These are phyloP conservation scores for Sicus ferrugineus DNA, from an alignment of 2,888 invertebrate species.

Conservation along the genomic window DNA sequence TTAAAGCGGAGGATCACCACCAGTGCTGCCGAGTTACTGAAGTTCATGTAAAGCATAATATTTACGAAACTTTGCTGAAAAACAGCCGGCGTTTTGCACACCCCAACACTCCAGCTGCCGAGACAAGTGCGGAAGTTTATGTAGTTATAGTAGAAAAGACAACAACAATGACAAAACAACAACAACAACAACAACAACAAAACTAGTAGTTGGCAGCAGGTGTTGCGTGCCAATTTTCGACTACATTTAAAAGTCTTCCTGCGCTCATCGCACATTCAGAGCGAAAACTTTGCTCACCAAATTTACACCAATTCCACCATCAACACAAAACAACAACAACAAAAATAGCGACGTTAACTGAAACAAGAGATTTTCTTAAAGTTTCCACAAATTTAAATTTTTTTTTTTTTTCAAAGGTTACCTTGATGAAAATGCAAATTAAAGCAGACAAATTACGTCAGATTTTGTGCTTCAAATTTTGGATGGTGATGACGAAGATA, in stretches of 20 bases:
- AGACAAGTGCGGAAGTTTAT: constrained; percentile 10
- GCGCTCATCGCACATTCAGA: not conserved
- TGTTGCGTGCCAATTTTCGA: constrained; percentile 22
- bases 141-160: not conserved
- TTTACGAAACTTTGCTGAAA: not conserved
- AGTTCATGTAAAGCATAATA: not conserved
- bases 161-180: not conserved
- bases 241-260: constrained; percentile 17
- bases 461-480: not conserved
- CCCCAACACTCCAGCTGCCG: constrained; percentile 16
- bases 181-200: not conserved
- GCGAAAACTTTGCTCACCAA: constrained; percentile 6
- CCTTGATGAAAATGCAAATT: constrained; percentile 26
- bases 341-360: too few relatives aligned
- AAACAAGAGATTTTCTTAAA: constrained; percentile 20
- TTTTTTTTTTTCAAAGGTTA: too few relatives aligned
- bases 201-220: constrained; percentile 9
- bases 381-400: too few relatives aligned
- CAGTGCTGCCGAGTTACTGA: not conserved
- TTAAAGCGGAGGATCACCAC: too few relatives aligned
- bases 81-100: too few relatives aligned
- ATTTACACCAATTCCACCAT: too few relatives aligned
- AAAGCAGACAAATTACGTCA: constrained; percentile 12
- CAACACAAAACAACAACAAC: constrained; percentile 16
- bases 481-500: not conserved